These are phyloP conservation scores for Pissodes strobi DNA, from an alignment of 1,140 invertebrate species.

Conservation along the genomic window DNA sequence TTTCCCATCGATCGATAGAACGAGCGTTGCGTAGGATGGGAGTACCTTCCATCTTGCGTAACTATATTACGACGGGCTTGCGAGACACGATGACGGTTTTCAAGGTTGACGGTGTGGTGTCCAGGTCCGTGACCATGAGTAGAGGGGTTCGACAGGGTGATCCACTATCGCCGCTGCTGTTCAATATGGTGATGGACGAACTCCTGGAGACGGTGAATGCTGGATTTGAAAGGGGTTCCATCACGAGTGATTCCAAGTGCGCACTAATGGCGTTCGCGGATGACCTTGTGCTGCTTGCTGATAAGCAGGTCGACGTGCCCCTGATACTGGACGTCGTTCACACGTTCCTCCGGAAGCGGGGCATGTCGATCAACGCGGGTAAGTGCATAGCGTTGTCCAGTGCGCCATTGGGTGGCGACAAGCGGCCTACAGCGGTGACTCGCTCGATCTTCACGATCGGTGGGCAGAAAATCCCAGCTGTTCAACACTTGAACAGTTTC, in stretches of 20 bases:
- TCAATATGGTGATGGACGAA: conserved; percentile 54
- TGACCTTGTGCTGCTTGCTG: conserved; percentile 52
- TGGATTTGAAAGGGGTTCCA: background rate
- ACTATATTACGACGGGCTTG: conserved; percentile 41
- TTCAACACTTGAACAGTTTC: conserved; percentile 7
- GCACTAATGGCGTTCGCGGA: conserved; percentile 53
- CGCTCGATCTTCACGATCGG: conserved; percentile 21
- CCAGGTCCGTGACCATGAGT: conserved; percentile 38
- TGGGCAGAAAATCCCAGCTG: conserved; percentile 1
- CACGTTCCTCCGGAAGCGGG: background rate
- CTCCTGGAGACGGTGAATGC: conserved; percentile 7
- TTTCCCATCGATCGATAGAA: conserved; percentile 5
- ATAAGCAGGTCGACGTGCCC: conserved; percentile 33
- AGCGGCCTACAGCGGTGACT: background rate
- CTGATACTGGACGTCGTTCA: background rate
- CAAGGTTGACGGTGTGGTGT: conserved; percentile 24
- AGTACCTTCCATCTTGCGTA: background rate
- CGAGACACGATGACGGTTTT: conserved; percentile 33
- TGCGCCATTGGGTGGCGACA: no score
- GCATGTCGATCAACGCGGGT: background rate
- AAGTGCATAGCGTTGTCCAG: background rate
- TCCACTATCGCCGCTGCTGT: conserved; percentile 44
- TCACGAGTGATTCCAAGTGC: conserved; percentile 16
- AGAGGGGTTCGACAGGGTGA: conserved; percentile 49
- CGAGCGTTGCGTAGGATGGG: background rate